Percentiles rank a stretch among this genome's conserved stretches.
These are phyloP conservation scores for Bimastos eiseni DNA, from an alignment of 2,888 invertebrate genomes.

Conservation along the genomic window DNA sequence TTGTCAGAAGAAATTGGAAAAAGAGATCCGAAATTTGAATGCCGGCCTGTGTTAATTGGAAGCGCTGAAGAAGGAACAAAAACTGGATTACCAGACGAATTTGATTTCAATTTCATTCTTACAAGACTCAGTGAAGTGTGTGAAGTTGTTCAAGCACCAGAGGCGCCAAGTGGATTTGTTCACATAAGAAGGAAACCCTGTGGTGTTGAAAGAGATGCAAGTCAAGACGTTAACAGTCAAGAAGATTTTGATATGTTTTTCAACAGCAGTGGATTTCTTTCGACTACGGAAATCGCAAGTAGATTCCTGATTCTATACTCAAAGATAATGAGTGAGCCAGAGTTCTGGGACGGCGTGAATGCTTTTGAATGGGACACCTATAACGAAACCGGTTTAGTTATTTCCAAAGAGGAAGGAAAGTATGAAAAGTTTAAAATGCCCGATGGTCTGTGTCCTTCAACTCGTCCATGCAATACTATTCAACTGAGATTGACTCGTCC, in stretches of 20 bases:
- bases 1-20: not conserved
- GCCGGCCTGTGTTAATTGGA: not conserved
- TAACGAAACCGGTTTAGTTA: not conserved
- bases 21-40: conserved; percentile 7
- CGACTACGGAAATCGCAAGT: not conserved
- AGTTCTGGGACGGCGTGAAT: not conserved
- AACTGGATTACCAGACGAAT: conserved; percentile 18
- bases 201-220: not conserved
- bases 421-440: not conserved
- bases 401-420: not conserved
- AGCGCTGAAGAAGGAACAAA: conserved; percentile 16
- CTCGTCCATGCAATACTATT: not conserved
- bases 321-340: too few species aligned
- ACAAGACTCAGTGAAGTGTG: not conserved
- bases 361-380: not conserved
- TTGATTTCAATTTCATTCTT: conserved; percentile 25
- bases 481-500: not conserved
- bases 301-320: not conserved
- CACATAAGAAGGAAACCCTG: not conserved
- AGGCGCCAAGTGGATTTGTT: conserved; percentile 24
- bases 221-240: not conserved
- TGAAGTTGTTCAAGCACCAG: not conserved
- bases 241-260: not conserved
- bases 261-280: not conserved
- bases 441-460: not conserved